Percentiles rank a stretch among this genome's conserved stretches.
These are phyloP conservation scores for Sycophila texana DNA, from an alignment of 2,888 invertebrate genomes.

Conservation along the genomic window DNA sequence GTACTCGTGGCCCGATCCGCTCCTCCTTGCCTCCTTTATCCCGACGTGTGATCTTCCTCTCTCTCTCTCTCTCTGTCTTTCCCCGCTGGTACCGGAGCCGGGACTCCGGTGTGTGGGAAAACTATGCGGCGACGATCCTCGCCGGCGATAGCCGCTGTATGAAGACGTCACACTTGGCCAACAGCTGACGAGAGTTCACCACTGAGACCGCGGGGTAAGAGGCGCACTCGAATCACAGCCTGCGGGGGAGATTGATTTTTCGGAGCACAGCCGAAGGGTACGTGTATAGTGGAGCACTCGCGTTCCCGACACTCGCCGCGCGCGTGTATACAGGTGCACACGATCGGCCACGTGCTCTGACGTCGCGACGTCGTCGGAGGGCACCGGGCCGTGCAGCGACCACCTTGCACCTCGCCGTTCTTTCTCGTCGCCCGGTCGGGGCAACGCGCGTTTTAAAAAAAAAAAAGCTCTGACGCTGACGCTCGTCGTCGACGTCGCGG, in stretches of 20 bases:
- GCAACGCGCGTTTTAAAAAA: neutral
- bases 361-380: conserved; percentile 61
- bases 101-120: conserved; percentile 37
- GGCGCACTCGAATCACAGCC: conserved; percentile 19
- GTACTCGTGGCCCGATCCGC: neutral
- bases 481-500: neutral
- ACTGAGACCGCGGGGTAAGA: neutral
- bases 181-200: conserved; percentile 37
- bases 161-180: neutral
- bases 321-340: conserved; percentile 2
- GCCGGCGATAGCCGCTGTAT: neutral
- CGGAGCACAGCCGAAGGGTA: neutral
- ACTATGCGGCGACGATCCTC: conserved; percentile 29
- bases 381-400: conserved; percentile 53
- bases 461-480: neutral
- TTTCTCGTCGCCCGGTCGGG: neutral
- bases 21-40: too few species aligned
- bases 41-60: too few species aligned
- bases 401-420: neutral
- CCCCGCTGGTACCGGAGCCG: conserved; percentile 25
- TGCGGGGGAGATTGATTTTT: too few species aligned
- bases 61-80: too few species aligned
- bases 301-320: too few species aligned
- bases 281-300: neutral
- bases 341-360: conserved; percentile 59